phyloP scores from a whole-genome alignment of 2,888 invertebrate species.

The Dorcus parallelipipedus region DNA sequence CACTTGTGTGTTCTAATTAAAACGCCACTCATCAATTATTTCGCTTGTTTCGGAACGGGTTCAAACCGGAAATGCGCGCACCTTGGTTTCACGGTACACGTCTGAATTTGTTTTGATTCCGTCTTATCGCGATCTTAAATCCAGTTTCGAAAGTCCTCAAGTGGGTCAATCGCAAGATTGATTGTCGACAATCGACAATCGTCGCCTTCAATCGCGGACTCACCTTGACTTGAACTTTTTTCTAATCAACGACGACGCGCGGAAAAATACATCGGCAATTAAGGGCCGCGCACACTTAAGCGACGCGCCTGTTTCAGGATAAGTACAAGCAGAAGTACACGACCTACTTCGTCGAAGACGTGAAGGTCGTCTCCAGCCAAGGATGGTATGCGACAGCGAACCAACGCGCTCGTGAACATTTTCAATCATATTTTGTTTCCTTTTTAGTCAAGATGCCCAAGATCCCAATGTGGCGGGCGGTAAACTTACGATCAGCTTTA shows the following conservation, averaged over 20 bases:
- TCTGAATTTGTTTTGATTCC: no score
- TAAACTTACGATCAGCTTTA: background rate
- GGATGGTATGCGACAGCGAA: no score
- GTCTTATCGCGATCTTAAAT: no score
- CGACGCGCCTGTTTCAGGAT: conserved; percentile 55
- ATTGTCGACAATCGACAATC: no score
- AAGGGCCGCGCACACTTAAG: background rate
- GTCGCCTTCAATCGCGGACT: background rate
- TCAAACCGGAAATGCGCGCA: no score
- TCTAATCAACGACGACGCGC: no score
- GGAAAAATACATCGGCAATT: background rate
- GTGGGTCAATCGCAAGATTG: no score
- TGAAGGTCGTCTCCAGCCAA: conserved; percentile 46
- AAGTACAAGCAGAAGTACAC: conserved; percentile 72
- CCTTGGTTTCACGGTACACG: no score
- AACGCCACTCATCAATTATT: no score
- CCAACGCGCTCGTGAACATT: background rate
- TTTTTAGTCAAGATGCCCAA: background rate
- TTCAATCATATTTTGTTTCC: background rate
- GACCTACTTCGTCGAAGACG: conserved; percentile 62
- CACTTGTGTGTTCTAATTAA: no score
- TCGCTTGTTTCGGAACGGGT: no score
- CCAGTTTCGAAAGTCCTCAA: no score
- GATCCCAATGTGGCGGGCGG: background rate
- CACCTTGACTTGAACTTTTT: background rate